Evolutionary conservation across 1,140 invertebrate species (phyloP).

Genomic region (Mycetomoellerius zeteki): DNA sequence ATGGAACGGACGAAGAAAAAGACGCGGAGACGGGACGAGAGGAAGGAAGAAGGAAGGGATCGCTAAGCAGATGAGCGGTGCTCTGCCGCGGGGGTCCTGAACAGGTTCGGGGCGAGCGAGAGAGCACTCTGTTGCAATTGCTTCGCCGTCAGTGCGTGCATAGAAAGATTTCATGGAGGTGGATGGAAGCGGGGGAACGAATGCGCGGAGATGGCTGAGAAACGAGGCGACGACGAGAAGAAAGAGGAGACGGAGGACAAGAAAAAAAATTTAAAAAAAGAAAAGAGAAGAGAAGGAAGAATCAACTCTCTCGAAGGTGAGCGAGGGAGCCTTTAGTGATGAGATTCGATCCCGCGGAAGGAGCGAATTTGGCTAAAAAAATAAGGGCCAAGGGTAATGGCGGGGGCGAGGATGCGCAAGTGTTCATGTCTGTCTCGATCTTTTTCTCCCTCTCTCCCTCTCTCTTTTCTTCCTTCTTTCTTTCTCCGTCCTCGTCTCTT

Average conservation of each 20-base stretch:
- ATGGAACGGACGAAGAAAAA: slow-evolving; percentile 21
- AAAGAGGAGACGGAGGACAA: slow-evolving; percentile 23
- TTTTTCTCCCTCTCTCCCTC: background rate
- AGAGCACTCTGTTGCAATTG: slow-evolving; percentile 74
- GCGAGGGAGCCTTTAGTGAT: slow-evolving; percentile 71
- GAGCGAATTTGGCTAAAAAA: slow-evolving; percentile 77
- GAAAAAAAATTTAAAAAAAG: slow-evolving; percentile 34
- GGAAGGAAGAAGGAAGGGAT: slow-evolving; percentile 45
- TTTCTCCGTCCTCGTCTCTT: slow-evolving; percentile 10
- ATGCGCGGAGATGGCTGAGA: slow-evolving; percentile 32
- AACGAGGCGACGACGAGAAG: slow-evolving; percentile 9
- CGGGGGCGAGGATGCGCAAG: background rate
- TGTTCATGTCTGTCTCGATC: slow-evolving; percentile 41
- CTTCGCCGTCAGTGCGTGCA: slow-evolving; percentile 51
- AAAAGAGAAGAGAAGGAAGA: background rate
- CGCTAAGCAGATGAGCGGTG: slow-evolving; percentile 65
- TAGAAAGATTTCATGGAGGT: slow-evolving; percentile 59
- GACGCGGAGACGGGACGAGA: background rate
- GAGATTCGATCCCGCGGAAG: slow-evolving; percentile 74
- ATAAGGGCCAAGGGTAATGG: background rate
- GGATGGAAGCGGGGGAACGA: slow-evolving; percentile 29
- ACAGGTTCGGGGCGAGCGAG: slow-evolving; percentile 32
- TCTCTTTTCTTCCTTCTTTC: background rate
- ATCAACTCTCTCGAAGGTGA: slow-evolving; percentile 12
- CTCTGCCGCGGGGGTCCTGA: slow-evolving; percentile 49